Percentiles rank a stretch among this genome's conserved stretches.
Conservation (phyloP, 2,797 vertebrate genomes). For the Phoeniculus purpureus region DNA sequence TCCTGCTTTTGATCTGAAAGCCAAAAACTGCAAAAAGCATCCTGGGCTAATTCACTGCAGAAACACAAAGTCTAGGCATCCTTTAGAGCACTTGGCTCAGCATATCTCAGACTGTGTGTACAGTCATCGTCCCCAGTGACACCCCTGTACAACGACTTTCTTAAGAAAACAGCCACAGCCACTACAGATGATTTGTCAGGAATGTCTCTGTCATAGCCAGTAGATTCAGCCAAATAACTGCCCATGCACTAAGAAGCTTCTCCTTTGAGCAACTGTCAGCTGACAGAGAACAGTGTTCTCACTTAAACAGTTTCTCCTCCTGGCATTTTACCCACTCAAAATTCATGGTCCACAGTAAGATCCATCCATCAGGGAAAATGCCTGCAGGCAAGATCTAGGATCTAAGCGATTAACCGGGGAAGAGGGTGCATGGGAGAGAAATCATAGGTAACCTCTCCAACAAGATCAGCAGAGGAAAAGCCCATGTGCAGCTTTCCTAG, state of each 20-base stretch:
- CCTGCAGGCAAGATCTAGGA: not conserved
- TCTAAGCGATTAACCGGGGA: not conserved
- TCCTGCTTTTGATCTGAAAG: not conserved
- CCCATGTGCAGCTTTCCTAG: not conserved
- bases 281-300: not conserved
- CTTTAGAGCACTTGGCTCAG: not conserved
- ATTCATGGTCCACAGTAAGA: not conserved
- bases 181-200: not conserved
- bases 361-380: not conserved
- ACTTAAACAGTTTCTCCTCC: not conserved
- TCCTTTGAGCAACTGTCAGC: not conserved
- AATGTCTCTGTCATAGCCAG: not conserved
- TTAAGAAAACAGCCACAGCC: not conserved
- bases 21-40: not conserved
- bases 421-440: not conserved
- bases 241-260: not conserved
- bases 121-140: not conserved
- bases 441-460: not conserved
- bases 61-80: not conserved
- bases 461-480: not conserved
- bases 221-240: not conserved
- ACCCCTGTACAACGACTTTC: not conserved
- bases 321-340: not conserved
- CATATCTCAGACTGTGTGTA: not conserved
- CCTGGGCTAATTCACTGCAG: not conserved